Base-by-base conservation (phyloP, 1,140 invertebrate species). In the Trypoxylus dichotomus region DNA sequence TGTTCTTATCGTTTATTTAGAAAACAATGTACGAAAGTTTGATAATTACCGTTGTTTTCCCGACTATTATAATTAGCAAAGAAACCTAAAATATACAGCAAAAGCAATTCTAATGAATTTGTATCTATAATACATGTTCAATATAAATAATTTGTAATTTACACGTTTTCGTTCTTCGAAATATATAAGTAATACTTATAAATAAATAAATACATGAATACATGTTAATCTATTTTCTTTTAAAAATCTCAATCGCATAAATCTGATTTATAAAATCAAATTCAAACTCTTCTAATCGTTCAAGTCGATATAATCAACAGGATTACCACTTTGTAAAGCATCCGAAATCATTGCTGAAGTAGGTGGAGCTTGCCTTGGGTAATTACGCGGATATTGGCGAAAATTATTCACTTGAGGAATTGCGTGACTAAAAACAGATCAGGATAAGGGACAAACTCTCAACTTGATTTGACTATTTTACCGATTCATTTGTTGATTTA, bases 21-120 rank as follows among this genome's bases (percentile, higher is more conserved):
- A 68, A 68, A 68, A 68, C 8, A 24, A 68, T 11, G 60, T 68
- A 68, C 60, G 60, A 68, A 68, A 68, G 24, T 24, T 68, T 24
- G 19, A 68, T 68, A 27, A 25, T 24, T 15, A 27, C 7, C 10
- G 21, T 13, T 5, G 27, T 27, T 68, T 27, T 24, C 2, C 15
- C 27, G 13, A 68, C 19, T 8, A 6, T 24, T 68, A 27, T 68
- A 24, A 27, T 68, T 24, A 68, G 8, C 60, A 24, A 68, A 54
- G 15, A 11, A 3, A 68, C 21, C n/a, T 68, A 68, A 68, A 68
- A 24, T 68, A 13, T 68, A 29, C 60, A 68, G 21, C 47, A 19
- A 54, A 54, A 15, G 47, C 47, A 54, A n/a, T n/a, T 54, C 2
- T 54, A 54, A 54, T 15, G 19, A 0, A 7, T 54, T 19, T 54